These are phyloP conservation scores for Caenorhabditis wallacei DNA, from an alignment of 2,888 invertebrate genomes.

Conservation along the genomic window DNA sequence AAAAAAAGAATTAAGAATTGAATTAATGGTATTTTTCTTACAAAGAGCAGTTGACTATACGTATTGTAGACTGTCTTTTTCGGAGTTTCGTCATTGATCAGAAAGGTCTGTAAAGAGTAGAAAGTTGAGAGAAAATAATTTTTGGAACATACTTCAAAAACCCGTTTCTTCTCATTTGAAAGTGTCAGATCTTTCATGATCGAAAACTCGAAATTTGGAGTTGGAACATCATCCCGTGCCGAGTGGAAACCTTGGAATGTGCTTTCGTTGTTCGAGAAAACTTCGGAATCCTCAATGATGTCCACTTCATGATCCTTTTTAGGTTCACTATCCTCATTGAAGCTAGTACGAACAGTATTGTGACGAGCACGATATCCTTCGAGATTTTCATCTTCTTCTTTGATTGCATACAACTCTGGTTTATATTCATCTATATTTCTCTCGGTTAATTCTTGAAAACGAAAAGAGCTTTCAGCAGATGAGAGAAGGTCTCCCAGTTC, in stretches of 20 bases:
- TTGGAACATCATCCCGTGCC: neutral
- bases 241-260: neutral
- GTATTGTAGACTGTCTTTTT: conserved; percentile 70
- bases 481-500: conserved; percentile 40
- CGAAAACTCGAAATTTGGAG: conserved; percentile 17
- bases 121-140: too few relatives aligned
- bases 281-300: conserved; percentile 17
- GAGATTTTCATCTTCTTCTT: conserved; percentile 56
- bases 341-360: conserved; percentile 56
- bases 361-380: conserved; percentile 58
- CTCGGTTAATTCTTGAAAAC: conserved; percentile 2
- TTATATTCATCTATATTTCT: neutral
- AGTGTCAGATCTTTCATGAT: conserved; percentile 7
- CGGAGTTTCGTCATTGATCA: conserved; percentile 76
- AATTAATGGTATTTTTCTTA: conserved; percentile 16
- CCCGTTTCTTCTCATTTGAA: conserved; percentile 13
- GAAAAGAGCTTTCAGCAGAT: conserved; percentile 54
- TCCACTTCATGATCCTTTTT: conserved; percentile 14
- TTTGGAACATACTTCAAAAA: conserved; percentile 50
- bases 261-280: conserved; percentile 24
- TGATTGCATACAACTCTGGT: conserved; percentile 11
- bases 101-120: conserved; percentile 65
- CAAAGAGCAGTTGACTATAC: conserved; percentile 57
- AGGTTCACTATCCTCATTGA: conserved; percentile 33
- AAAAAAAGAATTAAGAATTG: conserved; percentile 8